Evolutionary conservation across 2,888 invertebrate genomes (phyloP).

Genomic region (Tinea semifulvella): DNA sequence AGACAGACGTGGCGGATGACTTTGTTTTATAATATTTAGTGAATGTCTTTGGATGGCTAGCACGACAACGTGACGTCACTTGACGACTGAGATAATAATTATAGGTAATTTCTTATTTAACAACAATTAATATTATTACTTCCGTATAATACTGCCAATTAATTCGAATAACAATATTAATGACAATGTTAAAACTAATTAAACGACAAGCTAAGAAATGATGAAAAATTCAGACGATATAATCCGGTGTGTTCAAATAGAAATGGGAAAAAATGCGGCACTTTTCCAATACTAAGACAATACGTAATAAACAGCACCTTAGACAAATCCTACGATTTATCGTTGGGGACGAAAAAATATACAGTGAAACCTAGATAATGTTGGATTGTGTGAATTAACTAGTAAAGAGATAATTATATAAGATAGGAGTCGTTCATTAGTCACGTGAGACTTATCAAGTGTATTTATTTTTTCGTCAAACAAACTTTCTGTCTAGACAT

Average conservation of each 20-base stretch:
- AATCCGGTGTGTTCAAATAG: background rate
- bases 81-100: background rate
- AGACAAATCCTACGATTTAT: slow-evolving; percentile 57
- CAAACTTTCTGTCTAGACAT: too few relatives aligned
- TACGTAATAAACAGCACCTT: slow-evolving; percentile 45
- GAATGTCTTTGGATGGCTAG: too few relatives aligned
- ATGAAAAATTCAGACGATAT: background rate
- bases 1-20: too few relatives aligned
- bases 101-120: background rate
- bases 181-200: background rate
- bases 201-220: background rate
- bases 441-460: too few relatives aligned
- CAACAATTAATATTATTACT: background rate
- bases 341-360: slow-evolving; percentile 31
- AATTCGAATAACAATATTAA: too few relatives aligned
- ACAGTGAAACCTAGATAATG: background rate
- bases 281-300: slow-evolving; percentile 26
- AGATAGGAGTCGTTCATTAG: too few relatives aligned
- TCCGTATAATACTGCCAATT: background rate
- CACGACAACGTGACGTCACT: too few relatives aligned
- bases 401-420: too few relatives aligned
- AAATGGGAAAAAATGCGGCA: background rate
- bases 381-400: too few relatives aligned
- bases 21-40: too few relatives aligned
- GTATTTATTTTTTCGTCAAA: too few relatives aligned